phyloP scores from a whole-genome alignment of 2,113 vertebrate genomes.

The Vidua macroura region DNA sequence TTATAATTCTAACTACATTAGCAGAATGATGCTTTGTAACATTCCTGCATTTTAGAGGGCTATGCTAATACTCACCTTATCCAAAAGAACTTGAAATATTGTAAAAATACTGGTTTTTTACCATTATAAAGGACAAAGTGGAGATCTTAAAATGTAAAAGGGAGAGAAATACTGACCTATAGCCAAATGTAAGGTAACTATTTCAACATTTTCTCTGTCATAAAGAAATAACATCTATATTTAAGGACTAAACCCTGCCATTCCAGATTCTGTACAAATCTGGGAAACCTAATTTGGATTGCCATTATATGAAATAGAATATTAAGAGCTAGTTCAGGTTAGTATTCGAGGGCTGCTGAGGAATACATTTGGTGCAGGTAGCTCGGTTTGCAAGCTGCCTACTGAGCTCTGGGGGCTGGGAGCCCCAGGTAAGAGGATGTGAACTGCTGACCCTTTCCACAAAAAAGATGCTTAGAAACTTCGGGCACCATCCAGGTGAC shows the following conservation, averaged over 20 bases:
- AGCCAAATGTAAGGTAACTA: not conserved
- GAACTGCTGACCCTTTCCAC: not conserved
- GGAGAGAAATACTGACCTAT: not conserved
- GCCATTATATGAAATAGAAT: not conserved
- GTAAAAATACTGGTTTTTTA: not conserved
- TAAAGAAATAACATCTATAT: not conserved
- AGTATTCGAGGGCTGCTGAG: not conserved
- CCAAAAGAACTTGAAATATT: not conserved
- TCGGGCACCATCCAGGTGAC: not conserved
- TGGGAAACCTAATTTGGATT: not conserved
- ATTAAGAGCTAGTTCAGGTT: not conserved
- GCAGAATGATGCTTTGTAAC: not conserved
- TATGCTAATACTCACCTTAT: not conserved
- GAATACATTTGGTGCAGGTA: too few species aligned
- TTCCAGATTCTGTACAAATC: not conserved
- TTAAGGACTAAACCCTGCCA: not conserved
- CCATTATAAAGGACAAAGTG: accelerated
- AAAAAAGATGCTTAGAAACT: not conserved
- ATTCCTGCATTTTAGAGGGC: not conserved
- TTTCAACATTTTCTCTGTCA: not conserved
- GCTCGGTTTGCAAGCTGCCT: not conserved
- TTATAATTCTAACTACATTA: not conserved
- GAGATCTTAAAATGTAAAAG: not conserved
- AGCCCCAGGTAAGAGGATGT: not conserved
- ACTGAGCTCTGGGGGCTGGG: too few species aligned